These are phyloP conservation scores for Strix aluco DNA, from an alignment of 2,113 vertebrate genomes.

Conservation along the genomic window DNA sequence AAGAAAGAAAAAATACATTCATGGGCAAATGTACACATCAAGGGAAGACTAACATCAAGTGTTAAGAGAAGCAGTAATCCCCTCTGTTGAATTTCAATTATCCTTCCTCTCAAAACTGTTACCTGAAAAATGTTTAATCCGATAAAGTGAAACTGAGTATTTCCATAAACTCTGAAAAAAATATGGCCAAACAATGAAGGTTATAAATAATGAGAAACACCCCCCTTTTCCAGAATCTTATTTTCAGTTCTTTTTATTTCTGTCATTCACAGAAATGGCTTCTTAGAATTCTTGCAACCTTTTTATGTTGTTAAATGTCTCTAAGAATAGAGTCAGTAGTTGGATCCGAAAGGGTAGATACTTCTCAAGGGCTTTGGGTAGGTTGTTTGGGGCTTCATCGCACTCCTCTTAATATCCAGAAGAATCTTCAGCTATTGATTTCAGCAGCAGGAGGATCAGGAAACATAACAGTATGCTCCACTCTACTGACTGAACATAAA, in stretches of 20 bases:
- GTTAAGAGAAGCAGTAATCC: background rate
- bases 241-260: background rate
- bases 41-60: background rate
- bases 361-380: background rate
- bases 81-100: background rate
- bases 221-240: background rate
- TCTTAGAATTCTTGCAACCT: background rate
- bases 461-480: background rate
- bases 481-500: background rate
- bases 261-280: background rate
- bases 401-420: background rate
- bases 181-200: background rate
- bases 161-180: background rate
- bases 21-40: background rate
- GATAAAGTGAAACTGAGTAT: background rate
- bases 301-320: background rate
- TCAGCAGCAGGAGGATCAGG: background rate
- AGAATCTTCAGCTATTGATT: constrained; percentile 1
- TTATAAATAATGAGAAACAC: background rate
- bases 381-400: background rate
- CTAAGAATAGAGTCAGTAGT: background rate
- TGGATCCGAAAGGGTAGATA: background rate
- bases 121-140: background rate
- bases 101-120: background rate
- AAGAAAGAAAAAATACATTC: accelerated